Conservation (phyloP, 2,113 vertebrate species). For the Pelecanoides urinatrix region DNA sequence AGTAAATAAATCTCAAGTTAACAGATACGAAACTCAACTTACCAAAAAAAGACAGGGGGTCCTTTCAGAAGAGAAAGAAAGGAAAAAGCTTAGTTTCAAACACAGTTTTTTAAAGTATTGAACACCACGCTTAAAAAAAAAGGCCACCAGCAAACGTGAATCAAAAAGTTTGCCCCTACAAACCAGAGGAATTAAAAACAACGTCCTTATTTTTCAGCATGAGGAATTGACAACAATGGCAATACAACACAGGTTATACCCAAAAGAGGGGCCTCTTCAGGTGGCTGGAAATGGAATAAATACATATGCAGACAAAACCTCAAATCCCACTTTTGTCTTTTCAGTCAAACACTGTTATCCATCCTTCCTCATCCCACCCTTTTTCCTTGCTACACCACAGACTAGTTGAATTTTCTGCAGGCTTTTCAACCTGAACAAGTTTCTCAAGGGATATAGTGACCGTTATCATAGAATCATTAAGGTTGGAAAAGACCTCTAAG, state of each 20-base stretch:
- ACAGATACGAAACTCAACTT: not conserved
- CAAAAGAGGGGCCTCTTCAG: not conserved
- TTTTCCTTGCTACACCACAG: not conserved
- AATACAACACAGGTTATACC: not conserved
- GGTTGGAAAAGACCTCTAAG: too few species aligned
- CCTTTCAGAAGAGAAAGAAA: not conserved
- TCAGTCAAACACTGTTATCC: too few species aligned
- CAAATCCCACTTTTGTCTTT: not conserved
- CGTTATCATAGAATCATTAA: too few species aligned
- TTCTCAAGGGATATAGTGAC: not conserved
- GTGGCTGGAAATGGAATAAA: not conserved
- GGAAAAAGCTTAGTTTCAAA: not conserved
- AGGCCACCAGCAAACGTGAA: not conserved
- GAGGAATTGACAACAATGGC: rapidly evolving
- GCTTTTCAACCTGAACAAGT: not conserved
- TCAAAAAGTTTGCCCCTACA: not conserved
- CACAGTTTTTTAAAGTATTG: not conserved
- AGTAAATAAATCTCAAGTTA: not conserved
- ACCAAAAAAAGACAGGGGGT: not conserved
- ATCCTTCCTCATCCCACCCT: not conserved
- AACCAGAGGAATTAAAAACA: not conserved
- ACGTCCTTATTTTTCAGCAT: not conserved
- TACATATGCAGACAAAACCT: not conserved
- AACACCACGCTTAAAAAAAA: not conserved
- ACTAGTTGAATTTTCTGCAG: rapidly evolving